phyloP scores from a whole-genome alignment of 2,113 vertebrate species.

The Centropus bengalensis region DNA sequence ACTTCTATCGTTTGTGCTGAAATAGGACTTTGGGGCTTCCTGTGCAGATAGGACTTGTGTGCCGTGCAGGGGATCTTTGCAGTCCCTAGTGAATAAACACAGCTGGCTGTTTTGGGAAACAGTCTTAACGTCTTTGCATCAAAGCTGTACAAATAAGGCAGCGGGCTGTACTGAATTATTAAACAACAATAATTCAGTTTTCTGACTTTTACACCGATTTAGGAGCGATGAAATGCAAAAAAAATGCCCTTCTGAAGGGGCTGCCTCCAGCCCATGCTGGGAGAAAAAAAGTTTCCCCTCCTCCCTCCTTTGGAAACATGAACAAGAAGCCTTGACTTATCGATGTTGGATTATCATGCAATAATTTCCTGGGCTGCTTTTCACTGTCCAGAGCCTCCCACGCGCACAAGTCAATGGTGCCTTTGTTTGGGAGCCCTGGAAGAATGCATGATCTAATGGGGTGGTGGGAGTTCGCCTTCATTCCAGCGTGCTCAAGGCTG shows the following conservation, averaged over 20 bases:
- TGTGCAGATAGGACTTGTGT: conserved; percentile 24
- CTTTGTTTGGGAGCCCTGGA: conserved; percentile 82
- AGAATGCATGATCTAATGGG: conserved; percentile 89
- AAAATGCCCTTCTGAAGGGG: neutral
- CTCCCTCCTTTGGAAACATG: neutral
- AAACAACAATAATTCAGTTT: neutral
- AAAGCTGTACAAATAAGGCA: conserved; percentile 52
- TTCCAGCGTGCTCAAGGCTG: conserved; percentile 37
- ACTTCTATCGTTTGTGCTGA: neutral
- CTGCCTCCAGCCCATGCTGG: neutral
- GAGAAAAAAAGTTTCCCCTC: neutral
- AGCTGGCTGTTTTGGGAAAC: conserved; percentile 39
- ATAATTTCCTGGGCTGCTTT: conserved; percentile 51
- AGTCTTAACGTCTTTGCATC: conserved; percentile 28
- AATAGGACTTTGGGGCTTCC: conserved; percentile 38
- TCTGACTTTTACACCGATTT: neutral
- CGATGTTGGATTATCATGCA: conserved; percentile 47
- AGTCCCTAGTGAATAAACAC: conserved; percentile 54
- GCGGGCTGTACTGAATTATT: neutral
- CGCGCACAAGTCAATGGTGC: conserved; percentile 81
- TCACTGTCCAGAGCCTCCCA: conserved; percentile 73
- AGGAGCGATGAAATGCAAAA: neutral
- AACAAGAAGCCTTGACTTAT: conserved; percentile 46
- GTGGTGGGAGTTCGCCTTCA: conserved; percentile 79
- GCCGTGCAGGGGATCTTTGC: conserved; percentile 4